phyloP scores from a whole-genome alignment of 2,113 vertebrate species.

The Anhinga rufa region DNA sequence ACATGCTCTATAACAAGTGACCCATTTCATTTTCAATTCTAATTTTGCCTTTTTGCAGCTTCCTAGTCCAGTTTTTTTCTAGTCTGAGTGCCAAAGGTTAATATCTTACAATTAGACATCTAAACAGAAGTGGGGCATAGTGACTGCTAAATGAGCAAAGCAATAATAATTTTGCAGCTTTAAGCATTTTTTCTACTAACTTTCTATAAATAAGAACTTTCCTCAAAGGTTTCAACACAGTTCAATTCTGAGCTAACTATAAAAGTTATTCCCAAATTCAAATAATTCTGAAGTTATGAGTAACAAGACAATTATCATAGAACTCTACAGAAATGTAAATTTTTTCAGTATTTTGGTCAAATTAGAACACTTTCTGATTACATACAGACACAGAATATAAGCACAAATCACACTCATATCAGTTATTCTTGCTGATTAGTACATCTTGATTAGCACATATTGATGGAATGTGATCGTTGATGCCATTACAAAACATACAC shows the following conservation, averaged over 20 bases:
- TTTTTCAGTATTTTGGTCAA: not conserved
- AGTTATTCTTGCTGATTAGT: not conserved
- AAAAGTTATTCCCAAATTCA: not conserved
- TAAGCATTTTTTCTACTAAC: not conserved
- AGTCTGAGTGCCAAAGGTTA: not conserved
- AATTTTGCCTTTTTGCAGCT: not conserved
- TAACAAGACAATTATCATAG: not conserved
- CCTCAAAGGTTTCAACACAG: not conserved
- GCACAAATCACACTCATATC: not conserved
- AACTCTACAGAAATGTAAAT: not conserved
- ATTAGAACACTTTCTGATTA: not conserved
- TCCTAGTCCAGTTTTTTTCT: not conserved
- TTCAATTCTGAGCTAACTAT: not conserved
- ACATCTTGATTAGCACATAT: not conserved
- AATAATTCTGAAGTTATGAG: not conserved
- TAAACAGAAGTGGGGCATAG: not conserved
- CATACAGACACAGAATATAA: not conserved
- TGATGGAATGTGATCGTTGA: not conserved
- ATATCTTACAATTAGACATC: not conserved
- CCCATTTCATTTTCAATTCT: slow-evolving; percentile 19
- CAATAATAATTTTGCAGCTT: not conserved
- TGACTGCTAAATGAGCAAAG: not conserved
- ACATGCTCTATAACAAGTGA: not conserved
- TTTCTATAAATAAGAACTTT: not conserved
- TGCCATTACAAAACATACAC: not conserved